These are phyloP conservation scores for Pristionchus japonicus DNA, from an alignment of 2,888 invertebrate species.

Conservation along the genomic window DNA sequence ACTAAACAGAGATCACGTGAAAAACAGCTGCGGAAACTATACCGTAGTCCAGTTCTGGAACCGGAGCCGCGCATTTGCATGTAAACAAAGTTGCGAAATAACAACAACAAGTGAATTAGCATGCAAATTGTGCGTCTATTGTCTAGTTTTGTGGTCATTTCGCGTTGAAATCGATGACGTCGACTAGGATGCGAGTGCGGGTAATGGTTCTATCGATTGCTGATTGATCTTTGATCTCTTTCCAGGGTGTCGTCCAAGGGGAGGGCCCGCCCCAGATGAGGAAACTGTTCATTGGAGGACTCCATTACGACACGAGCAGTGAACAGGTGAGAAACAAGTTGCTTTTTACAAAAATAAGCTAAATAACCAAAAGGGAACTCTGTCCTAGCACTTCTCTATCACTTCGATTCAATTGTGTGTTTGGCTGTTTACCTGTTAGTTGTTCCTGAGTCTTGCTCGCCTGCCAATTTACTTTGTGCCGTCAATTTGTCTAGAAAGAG, in stretches of 20 bases:
- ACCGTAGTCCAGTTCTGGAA: not conserved
- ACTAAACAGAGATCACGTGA: too few relatives aligned
- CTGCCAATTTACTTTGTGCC: too few relatives aligned
- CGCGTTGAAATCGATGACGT: not conserved
- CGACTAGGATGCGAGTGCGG: not conserved
- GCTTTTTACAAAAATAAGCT: too few relatives aligned
- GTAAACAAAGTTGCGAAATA: not conserved
- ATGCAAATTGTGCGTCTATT: not conserved
- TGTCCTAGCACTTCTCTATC: too few relatives aligned
- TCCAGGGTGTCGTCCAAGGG: slow-evolving; percentile 43
- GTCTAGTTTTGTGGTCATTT: not conserved
- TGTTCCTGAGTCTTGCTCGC: too few relatives aligned
- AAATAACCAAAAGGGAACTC: too few relatives aligned
- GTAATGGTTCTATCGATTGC: not conserved
- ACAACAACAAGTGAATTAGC: slow-evolving; percentile 1
- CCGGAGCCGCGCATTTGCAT: not conserved
- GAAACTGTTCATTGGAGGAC: slow-evolving; percentile 73
- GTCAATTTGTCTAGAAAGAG: too few relatives aligned
- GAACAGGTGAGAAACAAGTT: slow-evolving; percentile 62
- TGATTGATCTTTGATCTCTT: slow-evolving; percentile 36
- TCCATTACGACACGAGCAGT: slow-evolving; percentile 73
- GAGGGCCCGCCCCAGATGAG: slow-evolving; percentile 72
- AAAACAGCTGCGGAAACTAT: not conserved
- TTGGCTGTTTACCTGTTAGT: too few relatives aligned
- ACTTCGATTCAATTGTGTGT: too few relatives aligned